Evolutionary conservation across 2,888 invertebrate genomes (phyloP).

Genomic region (Barypeithes pellucidus): DNA sequence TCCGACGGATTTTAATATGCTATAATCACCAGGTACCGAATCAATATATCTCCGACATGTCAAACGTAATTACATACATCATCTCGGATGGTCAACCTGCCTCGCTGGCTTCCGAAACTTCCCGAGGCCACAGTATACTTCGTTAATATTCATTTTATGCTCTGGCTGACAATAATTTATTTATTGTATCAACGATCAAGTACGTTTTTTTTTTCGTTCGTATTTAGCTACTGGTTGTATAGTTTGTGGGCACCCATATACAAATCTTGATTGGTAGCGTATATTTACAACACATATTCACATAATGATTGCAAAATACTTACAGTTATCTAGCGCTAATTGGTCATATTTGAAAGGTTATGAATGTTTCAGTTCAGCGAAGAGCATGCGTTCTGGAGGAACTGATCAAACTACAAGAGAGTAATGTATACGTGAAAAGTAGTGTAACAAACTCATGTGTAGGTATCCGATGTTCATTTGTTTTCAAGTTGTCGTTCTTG

Average conservation of each 20-base stretch:
- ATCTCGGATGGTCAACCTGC: constrained; percentile 61
- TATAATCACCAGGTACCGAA: constrained; percentile 62
- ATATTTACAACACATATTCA: background rate
- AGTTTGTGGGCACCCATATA: background rate
- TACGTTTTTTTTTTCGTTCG: constrained; percentile 10
- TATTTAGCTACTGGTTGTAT: constrained; percentile 23
- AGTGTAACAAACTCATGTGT: no score
- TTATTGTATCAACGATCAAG: constrained; percentile 26
- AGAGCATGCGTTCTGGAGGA: no score
- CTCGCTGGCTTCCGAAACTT: constrained; percentile 62
- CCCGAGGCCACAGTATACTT: constrained; percentile 54
- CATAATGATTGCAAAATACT: background rate
- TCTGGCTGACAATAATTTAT: constrained; percentile 46
- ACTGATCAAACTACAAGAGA: no score
- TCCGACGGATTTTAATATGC: constrained; percentile 63
- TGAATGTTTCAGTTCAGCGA: no score
- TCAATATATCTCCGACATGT: constrained; percentile 66
- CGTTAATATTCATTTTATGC: constrained; percentile 48
- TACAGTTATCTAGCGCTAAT: no score
- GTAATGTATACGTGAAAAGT: no score
- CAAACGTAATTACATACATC: constrained; percentile 63
- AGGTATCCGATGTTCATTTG: no score
- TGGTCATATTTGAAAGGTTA: no score
- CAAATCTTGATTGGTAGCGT: constrained; percentile 1
- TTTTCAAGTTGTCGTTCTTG: no score